Evolutionary conservation across 30 jellyfish, hydroid and myxozoan genomes (phyloP).

Genomic region (Hydra vulgaris): DNA sequence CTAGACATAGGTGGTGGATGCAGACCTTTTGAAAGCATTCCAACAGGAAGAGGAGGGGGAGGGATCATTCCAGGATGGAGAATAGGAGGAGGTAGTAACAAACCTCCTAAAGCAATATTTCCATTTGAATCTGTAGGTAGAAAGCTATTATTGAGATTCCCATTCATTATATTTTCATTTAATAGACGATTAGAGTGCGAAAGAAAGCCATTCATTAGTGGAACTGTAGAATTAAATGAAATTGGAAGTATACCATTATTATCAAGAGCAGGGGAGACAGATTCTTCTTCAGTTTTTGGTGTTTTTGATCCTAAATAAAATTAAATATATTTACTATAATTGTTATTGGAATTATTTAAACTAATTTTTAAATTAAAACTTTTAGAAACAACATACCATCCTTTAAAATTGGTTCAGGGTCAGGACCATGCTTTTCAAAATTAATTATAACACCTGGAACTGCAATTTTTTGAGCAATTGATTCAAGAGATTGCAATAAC

Average conservation of each 20-base stretch:
- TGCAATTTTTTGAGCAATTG: conserved; percentile 81
- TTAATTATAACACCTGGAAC: conserved; percentile 92
- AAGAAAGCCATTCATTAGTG: conserved; percentile 3
- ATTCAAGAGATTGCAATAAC: conserved; percentile 87
- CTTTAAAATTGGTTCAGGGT: conserved; percentile 52
- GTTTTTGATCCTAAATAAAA: not conserved
- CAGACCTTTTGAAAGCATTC: not conserved
- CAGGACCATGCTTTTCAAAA: conserved; percentile 89
- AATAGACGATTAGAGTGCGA: not conserved
- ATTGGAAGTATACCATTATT: not conserved
- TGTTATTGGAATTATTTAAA: not conserved
- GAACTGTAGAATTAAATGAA: not conserved
- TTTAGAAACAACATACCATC: not conserved
- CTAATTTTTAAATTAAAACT: not conserved
- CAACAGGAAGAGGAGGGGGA: conserved; percentile 18
- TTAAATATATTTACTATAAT: not conserved
- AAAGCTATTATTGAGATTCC: conserved; percentile 9
- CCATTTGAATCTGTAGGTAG: conserved; percentile 17
- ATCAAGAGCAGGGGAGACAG: conserved; percentile 1
- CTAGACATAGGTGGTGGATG: conserved; percentile 27
- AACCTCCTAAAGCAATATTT: conserved; percentile 10
- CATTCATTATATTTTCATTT: conserved; percentile 9
- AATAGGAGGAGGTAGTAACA: conserved; percentile 19
- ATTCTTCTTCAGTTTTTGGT: conserved; percentile 15
- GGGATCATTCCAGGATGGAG: conserved; percentile 5